These are phyloP conservation scores for Achlya flavicornis DNA, from an alignment of 2,888 invertebrate genomes.

Conservation along the genomic window DNA sequence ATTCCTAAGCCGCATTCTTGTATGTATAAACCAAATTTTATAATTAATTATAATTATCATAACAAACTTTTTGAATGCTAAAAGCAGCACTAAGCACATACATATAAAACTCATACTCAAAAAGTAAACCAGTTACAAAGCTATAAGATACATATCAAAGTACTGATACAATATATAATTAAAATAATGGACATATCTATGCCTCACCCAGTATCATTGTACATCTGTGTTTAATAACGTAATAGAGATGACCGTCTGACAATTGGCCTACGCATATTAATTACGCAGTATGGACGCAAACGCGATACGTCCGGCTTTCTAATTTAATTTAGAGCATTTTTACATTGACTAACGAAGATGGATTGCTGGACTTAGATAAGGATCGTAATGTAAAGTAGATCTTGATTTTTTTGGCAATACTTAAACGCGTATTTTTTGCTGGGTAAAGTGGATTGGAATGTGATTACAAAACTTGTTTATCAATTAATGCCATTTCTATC, in stretches of 20 bases:
- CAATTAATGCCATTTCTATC: too few relatives aligned
- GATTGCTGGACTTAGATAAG: slow-evolving; percentile 38
- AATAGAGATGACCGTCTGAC: slow-evolving; percentile 72
- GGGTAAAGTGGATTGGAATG: too few relatives aligned
- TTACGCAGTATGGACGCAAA: slow-evolving; percentile 64
- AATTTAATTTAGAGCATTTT: slow-evolving; percentile 69
- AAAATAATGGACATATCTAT: slow-evolving; percentile 7
- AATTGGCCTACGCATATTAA: slow-evolving; percentile 79
- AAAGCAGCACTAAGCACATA: neutral
- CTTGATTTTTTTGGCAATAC: slow-evolving; percentile 4
- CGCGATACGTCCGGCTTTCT: slow-evolving; percentile 71
- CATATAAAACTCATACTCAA: neutral
- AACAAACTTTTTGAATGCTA: neutral
- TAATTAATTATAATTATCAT: too few relatives aligned
- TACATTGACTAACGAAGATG: slow-evolving; percentile 49
- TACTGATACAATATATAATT: neutral
- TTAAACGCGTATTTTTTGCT: too few relatives aligned
- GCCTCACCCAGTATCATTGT: slow-evolving; percentile 44
- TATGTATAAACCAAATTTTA: too few relatives aligned
- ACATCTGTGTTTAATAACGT: slow-evolving; percentile 37
- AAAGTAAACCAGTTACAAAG: neutral
- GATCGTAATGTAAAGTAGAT: slow-evolving; percentile 28
- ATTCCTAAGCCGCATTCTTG: too few relatives aligned
- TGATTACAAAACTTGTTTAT: too few relatives aligned
- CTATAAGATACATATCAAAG: neutral